Evolutionary conservation across 2,797 vertebrate species (phyloP).

Genomic region (Pipistrellus nathusii): DNA sequence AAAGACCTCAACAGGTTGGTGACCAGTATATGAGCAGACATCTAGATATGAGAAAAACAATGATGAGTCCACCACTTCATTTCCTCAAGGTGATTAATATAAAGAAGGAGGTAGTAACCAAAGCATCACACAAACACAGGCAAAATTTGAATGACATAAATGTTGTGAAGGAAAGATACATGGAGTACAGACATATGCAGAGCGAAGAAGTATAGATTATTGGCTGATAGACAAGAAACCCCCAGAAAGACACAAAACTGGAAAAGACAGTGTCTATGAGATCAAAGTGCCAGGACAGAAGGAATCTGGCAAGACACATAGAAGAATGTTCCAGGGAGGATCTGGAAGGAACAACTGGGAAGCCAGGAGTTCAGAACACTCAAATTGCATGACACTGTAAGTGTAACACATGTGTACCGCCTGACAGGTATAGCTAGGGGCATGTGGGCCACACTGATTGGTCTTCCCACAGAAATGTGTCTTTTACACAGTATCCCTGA

Average conservation of each 20-base stretch:
- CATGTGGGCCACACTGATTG: fast-evolving
- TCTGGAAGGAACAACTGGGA: neutral
- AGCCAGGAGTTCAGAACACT: neutral
- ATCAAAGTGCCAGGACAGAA: neutral
- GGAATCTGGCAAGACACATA: neutral
- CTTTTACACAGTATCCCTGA: neutral
- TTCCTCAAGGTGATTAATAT: neutral
- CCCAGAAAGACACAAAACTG: neutral
- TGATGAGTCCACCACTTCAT: neutral
- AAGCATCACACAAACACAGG: neutral
- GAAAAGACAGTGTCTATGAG: neutral
- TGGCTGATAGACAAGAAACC: neutral
- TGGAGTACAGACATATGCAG: neutral
- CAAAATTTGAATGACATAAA: neutral
- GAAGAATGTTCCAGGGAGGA: neutral
- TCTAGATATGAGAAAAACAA: neutral
- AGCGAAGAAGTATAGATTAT: neutral
- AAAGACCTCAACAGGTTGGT: too few relatives aligned
- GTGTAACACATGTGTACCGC: too few relatives aligned
- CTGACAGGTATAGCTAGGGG: neutral
- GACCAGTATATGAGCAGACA: neutral
- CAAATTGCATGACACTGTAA: neutral
- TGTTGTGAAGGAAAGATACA: neutral
- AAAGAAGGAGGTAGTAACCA: neutral
- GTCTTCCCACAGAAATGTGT: neutral